Evolutionary conservation across 2,888 invertebrate species (phyloP), one percentile per base, ranked within the genome.

Genomic region (Zhengitettix transpicula): DNA sequence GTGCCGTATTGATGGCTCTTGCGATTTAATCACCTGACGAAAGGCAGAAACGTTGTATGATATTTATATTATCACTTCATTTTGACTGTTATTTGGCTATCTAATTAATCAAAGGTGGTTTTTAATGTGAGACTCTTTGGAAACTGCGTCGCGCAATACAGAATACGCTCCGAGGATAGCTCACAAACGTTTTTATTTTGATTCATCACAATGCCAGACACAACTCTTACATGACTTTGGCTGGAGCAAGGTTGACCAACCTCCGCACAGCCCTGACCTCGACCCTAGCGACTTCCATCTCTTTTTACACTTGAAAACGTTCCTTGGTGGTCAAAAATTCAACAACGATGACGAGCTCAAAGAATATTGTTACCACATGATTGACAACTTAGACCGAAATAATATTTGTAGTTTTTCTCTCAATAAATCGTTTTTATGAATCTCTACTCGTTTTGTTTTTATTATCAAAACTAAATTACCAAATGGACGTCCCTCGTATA

Each of bases 101-200:
- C n/a, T n/a, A n/a, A n/a, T n/a, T n/a, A n/a, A n/a, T n/a, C n/a
- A 60, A 47, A 41, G 60, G 58, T 14, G 40, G 14, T 28, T 5
- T 16, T 53, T 53, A 12, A 10, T 16, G 44, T 16, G 55, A 15
- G 58, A 42, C 58, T 52, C 53, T 53, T 53, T 10, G 53, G 53
- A n/a, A n/a, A 55, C n/a, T 55, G 28, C 55, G 55, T n/a, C 55
- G 28, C 55, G 40, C 55, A 55, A 55, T 55, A 55, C 55, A 55
- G 55, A 55, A 17, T 28, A 55, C 11, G 28, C 55, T 12, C 40
- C 55, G 55, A 55, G 55, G 55, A 55, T 28, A 12, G 11, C 55
- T 55, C 11, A 12, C 55, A 55, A 55, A 17, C 10, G 41, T 15
- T 56, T 2, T 9, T 54, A 2, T 54, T 54, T 54, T 54, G 17